Percentiles rank a stretch among this genome's conserved stretches.
Conservation (phyloP, 2,113 vertebrate genomes). For the Actenoides lindsayi region DNA sequence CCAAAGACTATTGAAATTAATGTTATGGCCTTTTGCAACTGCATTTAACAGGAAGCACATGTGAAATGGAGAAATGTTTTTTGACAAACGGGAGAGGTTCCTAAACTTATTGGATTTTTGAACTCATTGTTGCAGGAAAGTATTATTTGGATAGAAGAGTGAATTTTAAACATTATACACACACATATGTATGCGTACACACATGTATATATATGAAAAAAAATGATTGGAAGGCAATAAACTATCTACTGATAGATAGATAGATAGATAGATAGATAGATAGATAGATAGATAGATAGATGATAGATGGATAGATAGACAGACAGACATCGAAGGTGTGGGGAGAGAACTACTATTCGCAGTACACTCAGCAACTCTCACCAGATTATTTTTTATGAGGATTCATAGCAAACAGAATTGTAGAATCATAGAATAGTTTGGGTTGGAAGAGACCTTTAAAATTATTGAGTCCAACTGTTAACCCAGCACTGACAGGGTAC, state of each 20-base stretch:
- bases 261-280: not conserved
- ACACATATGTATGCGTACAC: accelerated
- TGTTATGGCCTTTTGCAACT: not conserved
- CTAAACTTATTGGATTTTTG: not conserved
- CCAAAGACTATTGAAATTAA: not conserved
- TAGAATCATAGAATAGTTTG: not conserved
- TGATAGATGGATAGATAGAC: not conserved
- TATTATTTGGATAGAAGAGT: not conserved
- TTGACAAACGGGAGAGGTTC: not conserved
- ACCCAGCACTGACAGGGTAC: not conserved
- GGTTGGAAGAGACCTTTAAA: not conserved
- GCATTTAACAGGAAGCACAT: accelerated
- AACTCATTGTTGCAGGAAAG: not conserved
- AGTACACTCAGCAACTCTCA: not conserved
- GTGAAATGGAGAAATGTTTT: not conserved
- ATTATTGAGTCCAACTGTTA: not conserved
- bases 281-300: not conserved
- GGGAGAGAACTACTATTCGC: not conserved
- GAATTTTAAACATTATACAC: not conserved
- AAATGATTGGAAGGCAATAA: not conserved
- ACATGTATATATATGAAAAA: not conserved
- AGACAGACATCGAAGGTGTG: not conserved
- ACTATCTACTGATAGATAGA: not conserved
- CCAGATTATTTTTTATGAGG: not conserved
- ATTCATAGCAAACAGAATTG: not conserved